phyloP scores from a whole-genome alignment of 2,888 invertebrate species.

The Thereva nobilitata region DNA sequence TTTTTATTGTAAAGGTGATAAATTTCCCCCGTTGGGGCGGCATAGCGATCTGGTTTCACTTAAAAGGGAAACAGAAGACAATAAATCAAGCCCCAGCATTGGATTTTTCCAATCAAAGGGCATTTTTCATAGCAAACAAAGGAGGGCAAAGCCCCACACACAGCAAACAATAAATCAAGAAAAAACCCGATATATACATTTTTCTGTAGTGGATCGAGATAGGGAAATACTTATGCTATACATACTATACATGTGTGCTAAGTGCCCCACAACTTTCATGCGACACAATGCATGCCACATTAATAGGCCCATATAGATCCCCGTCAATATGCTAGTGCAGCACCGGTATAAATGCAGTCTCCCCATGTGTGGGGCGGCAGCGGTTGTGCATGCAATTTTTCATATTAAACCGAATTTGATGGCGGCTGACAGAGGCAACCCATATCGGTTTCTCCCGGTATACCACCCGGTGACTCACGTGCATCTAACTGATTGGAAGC shows the following conservation, averaged over 20 bases:
- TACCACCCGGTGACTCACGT: conserved; percentile 3
- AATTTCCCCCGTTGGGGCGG: background rate
- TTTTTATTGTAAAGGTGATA: no score
- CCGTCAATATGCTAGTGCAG: background rate
- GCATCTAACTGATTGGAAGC: background rate
- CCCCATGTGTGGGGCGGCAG: background rate
- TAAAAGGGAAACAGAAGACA: conserved; percentile 17
- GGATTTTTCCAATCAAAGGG: conserved; percentile 10
- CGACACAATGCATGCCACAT: no score
- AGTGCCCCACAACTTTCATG: no score
- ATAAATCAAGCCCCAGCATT: conserved; percentile 19
- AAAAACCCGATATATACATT: no score
- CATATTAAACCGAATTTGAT: conserved; percentile 12
- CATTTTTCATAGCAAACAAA: background rate
- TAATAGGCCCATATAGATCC: no score
- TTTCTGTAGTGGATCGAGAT: no score
- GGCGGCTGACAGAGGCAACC: background rate
- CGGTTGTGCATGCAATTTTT: conserved; percentile 5
- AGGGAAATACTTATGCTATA: no score
- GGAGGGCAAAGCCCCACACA: background rate
- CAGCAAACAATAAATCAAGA: no score
- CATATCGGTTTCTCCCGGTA: background rate
- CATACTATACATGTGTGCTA: no score
- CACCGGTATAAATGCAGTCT: background rate
- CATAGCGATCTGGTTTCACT: conserved; percentile 12